phyloP scores from a whole-genome alignment of 2,113 vertebrate genomes.

The Neotoma lepida region DNA sequence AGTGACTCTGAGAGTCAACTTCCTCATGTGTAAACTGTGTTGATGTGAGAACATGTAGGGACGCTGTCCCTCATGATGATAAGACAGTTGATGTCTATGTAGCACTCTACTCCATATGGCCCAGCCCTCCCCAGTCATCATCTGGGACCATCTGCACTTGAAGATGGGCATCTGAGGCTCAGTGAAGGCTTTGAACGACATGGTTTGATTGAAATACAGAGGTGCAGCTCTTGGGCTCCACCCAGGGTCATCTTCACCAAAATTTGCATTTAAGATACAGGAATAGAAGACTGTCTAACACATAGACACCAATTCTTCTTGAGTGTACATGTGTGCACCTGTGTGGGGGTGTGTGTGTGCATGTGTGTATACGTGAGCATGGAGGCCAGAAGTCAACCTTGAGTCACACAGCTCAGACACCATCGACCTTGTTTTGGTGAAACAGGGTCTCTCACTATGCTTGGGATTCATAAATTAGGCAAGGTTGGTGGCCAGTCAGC shows the following conservation, averaged over 20 bases:
- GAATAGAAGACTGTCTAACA: background rate
- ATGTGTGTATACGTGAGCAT: background rate
- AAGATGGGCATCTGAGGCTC: background rate
- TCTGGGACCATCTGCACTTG: too few species aligned
- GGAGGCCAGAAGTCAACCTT: too few species aligned
- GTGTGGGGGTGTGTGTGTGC: background rate
- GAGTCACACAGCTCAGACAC: too few species aligned
- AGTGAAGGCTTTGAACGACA: too few species aligned
- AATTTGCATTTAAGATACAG: background rate
- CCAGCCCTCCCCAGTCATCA: background rate
- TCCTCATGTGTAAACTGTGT: rapidly evolving
- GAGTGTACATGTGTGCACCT: background rate
- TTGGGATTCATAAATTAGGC: background rate
- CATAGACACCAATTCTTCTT: background rate
- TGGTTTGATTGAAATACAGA: background rate
- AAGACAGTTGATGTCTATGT: background rate
- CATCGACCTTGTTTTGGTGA: background rate
- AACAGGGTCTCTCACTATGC: background rate
- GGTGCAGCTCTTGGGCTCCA: background rate
- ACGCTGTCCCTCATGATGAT: too few species aligned
- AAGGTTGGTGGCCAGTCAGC: background rate
- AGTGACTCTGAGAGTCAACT: background rate
- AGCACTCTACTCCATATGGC: rapidly evolving
- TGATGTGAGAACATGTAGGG: rapidly evolving
- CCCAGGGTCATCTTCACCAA: background rate